Conservation (phyloP, 2,113 vertebrate genomes). For the Anoplopoma fimbria region DNA sequence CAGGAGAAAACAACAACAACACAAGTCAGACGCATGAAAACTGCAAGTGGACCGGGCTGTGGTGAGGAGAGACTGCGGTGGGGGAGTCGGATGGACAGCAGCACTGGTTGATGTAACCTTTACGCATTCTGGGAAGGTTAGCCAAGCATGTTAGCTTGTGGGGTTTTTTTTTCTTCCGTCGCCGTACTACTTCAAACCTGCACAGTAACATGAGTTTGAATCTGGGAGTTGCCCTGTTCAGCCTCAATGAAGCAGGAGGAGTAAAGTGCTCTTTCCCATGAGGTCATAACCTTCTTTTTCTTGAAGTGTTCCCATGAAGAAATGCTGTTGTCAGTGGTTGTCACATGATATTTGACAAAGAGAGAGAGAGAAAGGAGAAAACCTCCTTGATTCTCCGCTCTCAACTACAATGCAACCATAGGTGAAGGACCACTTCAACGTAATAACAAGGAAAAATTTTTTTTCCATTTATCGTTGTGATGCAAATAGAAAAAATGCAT, state of each 20-base stretch:
- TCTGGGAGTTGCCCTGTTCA: background rate
- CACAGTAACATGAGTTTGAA: constrained; percentile 4
- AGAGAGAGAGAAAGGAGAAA: background rate
- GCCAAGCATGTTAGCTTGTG: constrained; percentile 35
- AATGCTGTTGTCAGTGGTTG: constrained; percentile 1
- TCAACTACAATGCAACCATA: background rate
- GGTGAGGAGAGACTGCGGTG: constrained; percentile 33
- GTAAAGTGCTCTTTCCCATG: background rate
- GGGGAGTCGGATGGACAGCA: constrained; percentile 64
- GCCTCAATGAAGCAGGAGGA: background rate
- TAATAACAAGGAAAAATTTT: background rate
- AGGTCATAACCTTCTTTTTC: constrained; percentile 9
- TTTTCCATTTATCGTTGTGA: background rate
- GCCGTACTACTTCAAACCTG: constrained; percentile 18
- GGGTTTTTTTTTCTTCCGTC: background rate
- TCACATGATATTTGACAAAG: background rate
- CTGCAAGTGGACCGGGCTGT: constrained; percentile 44
- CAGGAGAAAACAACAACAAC: constrained; percentile 78
- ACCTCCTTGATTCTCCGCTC: background rate
- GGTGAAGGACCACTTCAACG: background rate
- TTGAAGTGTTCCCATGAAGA: background rate
- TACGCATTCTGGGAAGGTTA: constrained; percentile 47
- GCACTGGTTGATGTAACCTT: constrained; percentile 59
- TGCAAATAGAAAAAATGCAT: background rate
- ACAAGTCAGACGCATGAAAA: constrained; percentile 72